Evolutionary conservation across 1,140 invertebrate species (phyloP).

Genomic region (Magallana angulata): DNA sequence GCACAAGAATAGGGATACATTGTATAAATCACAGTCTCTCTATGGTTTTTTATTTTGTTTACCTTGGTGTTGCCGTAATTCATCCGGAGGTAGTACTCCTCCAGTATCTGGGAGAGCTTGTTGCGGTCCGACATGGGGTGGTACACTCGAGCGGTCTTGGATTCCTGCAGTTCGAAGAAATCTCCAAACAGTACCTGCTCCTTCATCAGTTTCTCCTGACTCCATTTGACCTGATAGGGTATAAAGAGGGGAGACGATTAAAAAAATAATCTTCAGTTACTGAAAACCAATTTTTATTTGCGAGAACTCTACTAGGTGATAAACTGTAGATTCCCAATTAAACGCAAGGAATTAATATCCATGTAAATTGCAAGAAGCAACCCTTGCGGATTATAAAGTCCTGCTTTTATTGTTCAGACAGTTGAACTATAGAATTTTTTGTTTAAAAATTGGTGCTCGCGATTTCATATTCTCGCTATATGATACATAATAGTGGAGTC

Average conservation of each 20-base stretch:
- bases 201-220: constrained; percentile 70
- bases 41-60: not conserved
- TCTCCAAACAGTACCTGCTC: constrained; percentile 77
- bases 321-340: no score
- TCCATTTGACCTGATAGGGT: constrained; percentile 72
- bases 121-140: constrained; percentile 72
- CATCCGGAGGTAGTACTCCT: constrained; percentile 77
- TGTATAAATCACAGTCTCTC: not conserved
- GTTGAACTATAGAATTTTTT: no score
- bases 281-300: no score
- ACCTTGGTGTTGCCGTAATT: constrained; percentile 75
- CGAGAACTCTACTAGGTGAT: no score
- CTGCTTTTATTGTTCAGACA: no score
- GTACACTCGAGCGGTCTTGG: constrained; percentile 67
- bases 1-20: not conserved
- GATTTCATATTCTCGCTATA: no score
- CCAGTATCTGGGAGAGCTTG: constrained; percentile 72
- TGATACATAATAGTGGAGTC: no score
- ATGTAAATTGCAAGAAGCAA: no score
- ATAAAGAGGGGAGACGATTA: not conserved
- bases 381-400: no score
- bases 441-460: no score
- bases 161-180: constrained; percentile 73
- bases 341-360: no score
- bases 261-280: no score